phyloP scores from a whole-genome alignment of 2,888 invertebrate species.

The Eustalomyia histrio region DNA sequence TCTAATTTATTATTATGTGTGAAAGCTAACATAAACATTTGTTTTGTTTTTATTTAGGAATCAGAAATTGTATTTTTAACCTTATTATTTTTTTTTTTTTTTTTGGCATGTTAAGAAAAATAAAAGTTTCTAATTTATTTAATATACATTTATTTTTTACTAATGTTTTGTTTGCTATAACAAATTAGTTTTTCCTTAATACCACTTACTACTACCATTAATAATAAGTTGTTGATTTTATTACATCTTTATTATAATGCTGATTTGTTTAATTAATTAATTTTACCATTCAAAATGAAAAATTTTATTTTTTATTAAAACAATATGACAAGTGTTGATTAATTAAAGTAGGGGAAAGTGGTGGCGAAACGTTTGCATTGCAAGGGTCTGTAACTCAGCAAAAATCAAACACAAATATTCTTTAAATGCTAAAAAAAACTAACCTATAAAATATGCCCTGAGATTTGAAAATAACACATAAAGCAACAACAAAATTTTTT shows the following conservation, averaged over 20 bases:
- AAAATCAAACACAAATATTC: no score
- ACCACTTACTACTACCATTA: not conserved
- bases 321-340: not conserved
- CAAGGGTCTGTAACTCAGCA: no score
- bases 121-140: constrained; percentile 1
- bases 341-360: not conserved
- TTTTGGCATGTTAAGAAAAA: not conserved
- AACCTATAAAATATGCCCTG: no score
- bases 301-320: not conserved
- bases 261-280: not conserved
- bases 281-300: not conserved
- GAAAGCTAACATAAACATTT: constrained; percentile 48
- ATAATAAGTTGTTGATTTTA: not conserved
- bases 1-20: constrained; percentile 44
- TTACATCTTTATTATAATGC: not conserved
- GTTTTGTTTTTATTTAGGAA: not conserved
- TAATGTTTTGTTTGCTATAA: not conserved
- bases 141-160: not conserved
- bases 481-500: no score
- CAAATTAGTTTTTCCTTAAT: no score
- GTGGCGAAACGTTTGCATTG: no score
- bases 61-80: constrained; percentile 1
- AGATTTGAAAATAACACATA: no score
- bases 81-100: not conserved
- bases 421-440: no score